Percentiles rank a stretch among this genome's conserved stretches.
phyloP scores from a whole-genome alignment of 2,113 vertebrate species.

The Delphinapterus leucas region DNA sequence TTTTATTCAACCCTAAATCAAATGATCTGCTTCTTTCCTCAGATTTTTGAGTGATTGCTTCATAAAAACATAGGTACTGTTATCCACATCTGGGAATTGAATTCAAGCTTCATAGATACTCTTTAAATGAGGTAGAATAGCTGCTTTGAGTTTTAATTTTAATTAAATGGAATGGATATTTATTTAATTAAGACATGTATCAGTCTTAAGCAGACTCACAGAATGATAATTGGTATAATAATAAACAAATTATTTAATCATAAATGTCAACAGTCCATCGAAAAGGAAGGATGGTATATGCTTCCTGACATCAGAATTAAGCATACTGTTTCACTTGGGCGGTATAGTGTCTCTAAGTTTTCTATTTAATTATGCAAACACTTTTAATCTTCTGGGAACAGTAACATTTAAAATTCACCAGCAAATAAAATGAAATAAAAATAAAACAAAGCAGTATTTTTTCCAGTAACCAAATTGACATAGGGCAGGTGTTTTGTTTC shows the following conservation, averaged over 20 bases:
- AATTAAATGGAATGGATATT: background rate
- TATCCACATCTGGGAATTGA: too few relatives aligned
- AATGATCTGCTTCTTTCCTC: background rate
- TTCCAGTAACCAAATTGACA: background rate
- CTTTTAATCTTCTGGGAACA: background rate
- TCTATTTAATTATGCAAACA: background rate
- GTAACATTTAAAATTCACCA: background rate
- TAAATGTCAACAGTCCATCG: background rate
- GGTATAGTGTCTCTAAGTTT: background rate
- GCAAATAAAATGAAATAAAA: background rate
- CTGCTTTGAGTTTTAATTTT: background rate
- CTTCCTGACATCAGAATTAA: background rate
- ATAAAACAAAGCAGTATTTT: background rate
- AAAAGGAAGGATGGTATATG: background rate
- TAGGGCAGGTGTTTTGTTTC: too few relatives aligned
- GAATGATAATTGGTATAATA: background rate
- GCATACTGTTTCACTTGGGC: background rate
- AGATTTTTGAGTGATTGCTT: background rate
- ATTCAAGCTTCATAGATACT: background rate
- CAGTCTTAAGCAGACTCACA: background rate
- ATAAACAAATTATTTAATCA: background rate
- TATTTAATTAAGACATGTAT: background rate
- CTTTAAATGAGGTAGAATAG: background rate
- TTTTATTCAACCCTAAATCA: background rate
- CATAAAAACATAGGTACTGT: background rate